phyloP scores from a whole-genome alignment of 2,888 invertebrate genomes.

The Tachina fera region DNA sequence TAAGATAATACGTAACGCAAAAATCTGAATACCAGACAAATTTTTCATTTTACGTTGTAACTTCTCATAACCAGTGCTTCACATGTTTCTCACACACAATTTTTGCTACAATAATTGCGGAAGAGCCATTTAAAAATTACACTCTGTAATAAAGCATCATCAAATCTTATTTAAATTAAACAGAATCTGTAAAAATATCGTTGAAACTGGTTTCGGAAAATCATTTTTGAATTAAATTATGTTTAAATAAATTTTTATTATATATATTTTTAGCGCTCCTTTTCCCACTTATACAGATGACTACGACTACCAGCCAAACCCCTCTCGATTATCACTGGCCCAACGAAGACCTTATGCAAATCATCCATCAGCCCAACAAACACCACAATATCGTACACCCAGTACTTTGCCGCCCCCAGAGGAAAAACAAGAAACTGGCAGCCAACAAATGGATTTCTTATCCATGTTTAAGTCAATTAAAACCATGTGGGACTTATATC shows the following conservation, averaged over 20 bases:
- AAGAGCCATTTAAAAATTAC: too few species aligned
- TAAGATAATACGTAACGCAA: too few species aligned
- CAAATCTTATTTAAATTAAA: too few species aligned
- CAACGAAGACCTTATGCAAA: constrained; percentile 25
- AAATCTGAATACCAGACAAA: too few species aligned
- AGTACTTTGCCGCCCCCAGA: constrained; percentile 4
- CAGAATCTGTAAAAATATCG: too few species aligned
- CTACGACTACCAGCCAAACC: constrained; percentile 55
- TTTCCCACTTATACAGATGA: constrained; percentile 65
- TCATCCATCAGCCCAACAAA: constrained; percentile 20
- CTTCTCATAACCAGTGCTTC: too few species aligned
- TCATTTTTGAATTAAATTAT: background rate
- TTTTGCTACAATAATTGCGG: too few species aligned
- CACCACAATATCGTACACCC: constrained; percentile 46
- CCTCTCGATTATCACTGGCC: background rate
- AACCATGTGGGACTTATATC: constrained; percentile 80
- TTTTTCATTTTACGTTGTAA: too few species aligned
- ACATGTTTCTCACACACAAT: too few species aligned
- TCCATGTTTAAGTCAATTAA: constrained; percentile 77
- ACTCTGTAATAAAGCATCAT: too few species aligned
- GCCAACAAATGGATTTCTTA: constrained; percentile 47
- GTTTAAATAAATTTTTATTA: background rate
- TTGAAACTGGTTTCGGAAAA: background rate
- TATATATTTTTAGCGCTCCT: constrained; percentile 64
- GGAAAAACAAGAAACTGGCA: constrained; percentile 18